phyloP scores from a whole-genome alignment of 2,113 vertebrate genomes.

The Perognathus longimembris region DNA sequence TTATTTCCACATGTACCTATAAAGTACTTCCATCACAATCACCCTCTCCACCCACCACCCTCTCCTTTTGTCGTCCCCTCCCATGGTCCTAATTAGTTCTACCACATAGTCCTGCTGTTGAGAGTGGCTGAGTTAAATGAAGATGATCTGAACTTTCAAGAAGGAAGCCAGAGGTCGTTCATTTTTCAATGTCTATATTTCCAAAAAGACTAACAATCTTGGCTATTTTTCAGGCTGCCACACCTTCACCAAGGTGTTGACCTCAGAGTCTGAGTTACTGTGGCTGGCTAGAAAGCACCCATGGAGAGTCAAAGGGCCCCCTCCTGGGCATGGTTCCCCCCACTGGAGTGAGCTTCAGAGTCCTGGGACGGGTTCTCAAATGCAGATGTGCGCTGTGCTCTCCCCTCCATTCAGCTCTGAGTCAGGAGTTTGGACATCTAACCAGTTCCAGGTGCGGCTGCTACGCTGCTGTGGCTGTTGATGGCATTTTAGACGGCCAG shows the following conservation, averaged over 20 bases:
- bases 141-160: neutral
- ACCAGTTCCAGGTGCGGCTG: neutral
- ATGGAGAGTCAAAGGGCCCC: neutral
- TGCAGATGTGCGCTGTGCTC: neutral
- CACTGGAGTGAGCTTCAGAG: fast-evolving
- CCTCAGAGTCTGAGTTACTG: neutral
- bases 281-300: neutral
- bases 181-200: neutral
- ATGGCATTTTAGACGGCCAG: no score
- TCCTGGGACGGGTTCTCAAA: neutral
- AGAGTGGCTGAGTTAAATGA: neutral
- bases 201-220: neutral
- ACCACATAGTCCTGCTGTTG: neutral
- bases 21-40: no score
- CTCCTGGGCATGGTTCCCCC: neutral
- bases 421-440: neutral
- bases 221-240: neutral
- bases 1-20: no score
- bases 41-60: no score
- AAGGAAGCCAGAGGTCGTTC: neutral
- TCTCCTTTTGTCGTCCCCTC: no score
- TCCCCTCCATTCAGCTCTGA: neutral
- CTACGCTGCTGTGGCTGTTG: no score
- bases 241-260: no score
- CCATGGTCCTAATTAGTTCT: neutral